Evolutionary conservation across 2,888 invertebrate genomes (phyloP).

Genomic region (Hirtodrosophila histrioides): DNA sequence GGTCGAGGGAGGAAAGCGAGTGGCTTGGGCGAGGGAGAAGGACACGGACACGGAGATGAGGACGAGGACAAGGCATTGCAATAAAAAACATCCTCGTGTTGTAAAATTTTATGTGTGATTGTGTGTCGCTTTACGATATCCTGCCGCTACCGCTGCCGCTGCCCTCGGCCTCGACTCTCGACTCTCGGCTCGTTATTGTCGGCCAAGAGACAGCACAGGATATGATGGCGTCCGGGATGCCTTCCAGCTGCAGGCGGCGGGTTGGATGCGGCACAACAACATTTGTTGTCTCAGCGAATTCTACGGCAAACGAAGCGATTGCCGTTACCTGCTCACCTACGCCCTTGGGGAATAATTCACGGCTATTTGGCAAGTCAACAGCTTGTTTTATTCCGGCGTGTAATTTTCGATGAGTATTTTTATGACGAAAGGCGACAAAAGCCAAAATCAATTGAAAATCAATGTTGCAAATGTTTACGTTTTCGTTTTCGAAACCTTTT

Average conservation of each 20-base stretch:
- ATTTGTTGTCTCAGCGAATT: slow-evolving; percentile 78
- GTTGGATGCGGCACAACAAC: slow-evolving; percentile 23
- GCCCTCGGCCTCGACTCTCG: slow-evolving; percentile 16
- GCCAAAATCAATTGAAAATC: slow-evolving; percentile 75
- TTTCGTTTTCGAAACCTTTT: slow-evolving; percentile 9
- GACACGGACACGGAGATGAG: background rate
- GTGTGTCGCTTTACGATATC: slow-evolving; percentile 79
- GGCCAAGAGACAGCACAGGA: slow-evolving; percentile 49
- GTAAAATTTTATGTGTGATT: slow-evolving; percentile 80
- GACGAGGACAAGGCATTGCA: slow-evolving; percentile 49
- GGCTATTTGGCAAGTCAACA: slow-evolving; percentile 81
- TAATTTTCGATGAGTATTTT: slow-evolving; percentile 77
- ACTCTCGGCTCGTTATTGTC: slow-evolving; percentile 68
- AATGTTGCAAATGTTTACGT: slow-evolving; percentile 65
- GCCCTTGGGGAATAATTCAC: slow-evolving; percentile 79
- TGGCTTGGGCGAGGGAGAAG: slow-evolving; percentile 7
- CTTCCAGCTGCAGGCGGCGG: background rate
- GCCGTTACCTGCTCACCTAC: slow-evolving; percentile 78
- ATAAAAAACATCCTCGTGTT: slow-evolving; percentile 79
- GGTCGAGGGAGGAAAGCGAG: background rate
- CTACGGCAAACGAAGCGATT: slow-evolving; percentile 68
- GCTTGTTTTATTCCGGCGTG: slow-evolving; percentile 75
- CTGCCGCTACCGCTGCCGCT: slow-evolving; percentile 43
- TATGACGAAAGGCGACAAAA: slow-evolving; percentile 65
- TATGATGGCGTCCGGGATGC: slow-evolving; percentile 31